Base-by-base conservation (phyloP, 2,888 invertebrate species). In the Eutolmus rufibarbis region DNA sequence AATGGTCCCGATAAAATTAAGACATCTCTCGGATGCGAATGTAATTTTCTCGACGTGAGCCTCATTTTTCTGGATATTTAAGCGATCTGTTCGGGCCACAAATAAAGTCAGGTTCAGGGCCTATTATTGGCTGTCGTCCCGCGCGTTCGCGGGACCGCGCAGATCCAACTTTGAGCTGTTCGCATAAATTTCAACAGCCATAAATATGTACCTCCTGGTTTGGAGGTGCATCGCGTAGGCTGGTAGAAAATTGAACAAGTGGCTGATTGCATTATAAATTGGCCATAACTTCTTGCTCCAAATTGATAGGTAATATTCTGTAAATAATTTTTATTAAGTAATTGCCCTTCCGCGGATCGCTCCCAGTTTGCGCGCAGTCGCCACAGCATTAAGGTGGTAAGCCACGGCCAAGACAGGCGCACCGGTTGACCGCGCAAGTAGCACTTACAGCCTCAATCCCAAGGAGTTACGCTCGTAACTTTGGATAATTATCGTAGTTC, bases 241-340 rank as follows among this genome's bases (percentile, higher is more conserved):
- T 86, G 77, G 56, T 77, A 77, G 77, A 86, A 86, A 86, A 86
- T 86, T 86, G 77, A 86, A 86, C 86, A 86, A 86, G 86, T 86
- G 86, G 86, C 86, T 86, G 86, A 86, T 86, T 77, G 86, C 76
- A 76, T 86, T 86, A 77, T 86, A 86, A 86, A 86, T 86, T 86
- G 86, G 51, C 77, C 34, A 77, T 86, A 86, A 86, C 76, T 86
- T 86, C 56, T 86, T 77, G 74, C 51, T 14, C 56, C 56, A 86
- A 86, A 86, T 86, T 86, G 86, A 86, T 86, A 77, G 86, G 86
- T 86, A 77, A 84, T 84, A 84, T 84, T 84, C 84, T 84, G 74
- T 74, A 84, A 84, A 84, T 84, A 84, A 66, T 74, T 74, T 84
- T 84, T 84, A 84, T 74, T 66, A 56, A 84, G 57, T 84, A 84